A percentile compares a stretch with the other conserved stretches of the same genome.
These are phyloP conservation scores for Sylvietta virens DNA, from an alignment of 2,113 vertebrate genomes.

Conservation along the genomic window DNA sequence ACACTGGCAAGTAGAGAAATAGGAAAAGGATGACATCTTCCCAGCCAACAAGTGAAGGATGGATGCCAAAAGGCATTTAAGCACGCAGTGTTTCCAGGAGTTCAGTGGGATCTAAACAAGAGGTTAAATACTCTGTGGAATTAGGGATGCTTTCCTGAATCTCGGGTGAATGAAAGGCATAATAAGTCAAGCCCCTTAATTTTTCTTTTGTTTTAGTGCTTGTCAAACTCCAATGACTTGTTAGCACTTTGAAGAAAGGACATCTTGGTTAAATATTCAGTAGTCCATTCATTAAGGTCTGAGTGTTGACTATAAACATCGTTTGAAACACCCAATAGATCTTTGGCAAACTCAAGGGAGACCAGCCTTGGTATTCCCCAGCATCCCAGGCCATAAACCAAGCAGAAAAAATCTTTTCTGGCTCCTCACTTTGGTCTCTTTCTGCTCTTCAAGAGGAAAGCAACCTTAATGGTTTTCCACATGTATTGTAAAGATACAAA, in stretches of 20 bases:
- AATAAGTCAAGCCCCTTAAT: slow-evolving; percentile 19
- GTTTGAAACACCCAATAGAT: neutral
- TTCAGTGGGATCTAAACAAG: slow-evolving; percentile 12
- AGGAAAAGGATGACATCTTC: neutral
- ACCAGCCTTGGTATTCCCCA: neutral
- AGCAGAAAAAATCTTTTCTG: neutral
- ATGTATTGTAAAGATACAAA: neutral
- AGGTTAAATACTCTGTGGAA: slow-evolving; percentile 32
- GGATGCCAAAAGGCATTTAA: neutral
- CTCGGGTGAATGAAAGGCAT: neutral
- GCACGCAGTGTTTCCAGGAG: neutral
- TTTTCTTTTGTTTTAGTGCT: slow-evolving; percentile 28
- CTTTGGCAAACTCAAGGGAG: neutral
- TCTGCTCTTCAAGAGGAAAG: neutral
- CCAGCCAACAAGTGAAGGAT: neutral
- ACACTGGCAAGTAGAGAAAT: neutral
- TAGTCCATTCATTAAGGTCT: slow-evolving; percentile 34
- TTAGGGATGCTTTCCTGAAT: slow-evolving; percentile 28
- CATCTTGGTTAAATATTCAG: slow-evolving; percentile 48
- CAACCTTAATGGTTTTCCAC: neutral
- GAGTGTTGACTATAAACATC: neutral
- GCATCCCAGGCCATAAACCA: neutral
- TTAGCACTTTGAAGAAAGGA: slow-evolving; percentile 8
- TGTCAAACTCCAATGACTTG: slow-evolving; percentile 32
- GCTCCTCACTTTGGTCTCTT: neutral